Percentiles rank a stretch among this genome's conserved stretches.
Conservation (phyloP, 2,797 vertebrate species). For the Gymnocypris eckloni region DNA sequence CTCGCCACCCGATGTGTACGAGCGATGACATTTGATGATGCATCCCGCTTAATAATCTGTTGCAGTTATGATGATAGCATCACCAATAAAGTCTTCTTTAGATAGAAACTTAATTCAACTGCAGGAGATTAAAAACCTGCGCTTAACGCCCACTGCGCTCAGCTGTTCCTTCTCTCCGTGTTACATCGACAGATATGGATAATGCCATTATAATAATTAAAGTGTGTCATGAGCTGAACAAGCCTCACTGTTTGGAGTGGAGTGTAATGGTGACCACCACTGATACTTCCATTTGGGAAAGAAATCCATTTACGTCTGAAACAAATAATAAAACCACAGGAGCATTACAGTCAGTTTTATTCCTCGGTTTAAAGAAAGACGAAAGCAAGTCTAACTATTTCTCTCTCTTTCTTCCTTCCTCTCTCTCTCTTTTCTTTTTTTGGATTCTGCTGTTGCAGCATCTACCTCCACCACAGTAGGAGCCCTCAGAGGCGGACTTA, state of each 20-base stretch:
- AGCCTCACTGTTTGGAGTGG: slow-evolving; percentile 70
- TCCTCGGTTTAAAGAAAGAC: slow-evolving; percentile 66
- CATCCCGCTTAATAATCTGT: slow-evolving; percentile 64
- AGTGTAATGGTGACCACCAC: slow-evolving; percentile 75
- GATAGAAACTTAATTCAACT: slow-evolving; percentile 75
- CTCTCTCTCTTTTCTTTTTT: slow-evolving; percentile 53
- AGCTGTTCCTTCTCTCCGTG: slow-evolving; percentile 72
- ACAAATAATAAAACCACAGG: slow-evolving; percentile 81
- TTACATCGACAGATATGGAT: slow-evolving; percentile 78
- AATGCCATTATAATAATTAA: slow-evolving; percentile 84
- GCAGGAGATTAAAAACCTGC: slow-evolving; percentile 78
- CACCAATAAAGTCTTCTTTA: slow-evolving; percentile 76
- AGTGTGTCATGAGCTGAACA: slow-evolving; percentile 79
- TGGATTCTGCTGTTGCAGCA: slow-evolving; percentile 83
- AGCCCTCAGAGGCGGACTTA: slow-evolving; percentile 84
- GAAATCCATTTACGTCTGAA: slow-evolving; percentile 79
- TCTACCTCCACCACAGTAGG: slow-evolving; percentile 74
- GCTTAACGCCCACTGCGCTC: slow-evolving; percentile 76
- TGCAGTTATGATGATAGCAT: slow-evolving; percentile 60
- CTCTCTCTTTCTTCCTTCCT: slow-evolving; percentile 58
- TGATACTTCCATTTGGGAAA: slow-evolving; percentile 79
- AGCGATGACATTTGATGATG: slow-evolving; percentile 62
- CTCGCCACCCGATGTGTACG: slow-evolving; percentile 43
- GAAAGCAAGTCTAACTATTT: slow-evolving; percentile 51
- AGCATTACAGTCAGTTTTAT: slow-evolving; percentile 79